A percentile compares a stretch with the other conserved stretches of the same genome.
phyloP scores from a whole-genome alignment of 2,797 vertebrate species.

The Intellagama lesueurii region DNA sequence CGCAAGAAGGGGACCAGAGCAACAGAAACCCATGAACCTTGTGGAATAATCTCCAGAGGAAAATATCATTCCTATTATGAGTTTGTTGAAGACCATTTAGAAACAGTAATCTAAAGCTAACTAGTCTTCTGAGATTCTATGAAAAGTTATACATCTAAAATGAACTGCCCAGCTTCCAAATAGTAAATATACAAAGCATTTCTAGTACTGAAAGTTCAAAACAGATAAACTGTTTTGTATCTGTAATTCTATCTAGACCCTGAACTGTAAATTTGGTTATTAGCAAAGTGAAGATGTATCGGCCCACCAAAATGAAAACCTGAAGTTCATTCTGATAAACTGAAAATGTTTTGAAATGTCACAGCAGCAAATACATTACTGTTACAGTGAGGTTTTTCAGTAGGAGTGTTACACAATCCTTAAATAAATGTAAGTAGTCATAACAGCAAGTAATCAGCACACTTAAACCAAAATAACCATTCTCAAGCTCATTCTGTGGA shows the following conservation, averaged over 20 bases:
- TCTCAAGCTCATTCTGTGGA: conserved; percentile 93
- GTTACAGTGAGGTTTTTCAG: conserved; percentile 92
- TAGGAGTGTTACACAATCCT: conserved; percentile 88
- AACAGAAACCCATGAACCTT: background rate
- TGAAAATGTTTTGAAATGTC: conserved; percentile 83
- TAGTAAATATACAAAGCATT: conserved; percentile 82
- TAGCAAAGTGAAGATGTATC: conserved; percentile 89
- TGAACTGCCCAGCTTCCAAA: conserved; percentile 79
- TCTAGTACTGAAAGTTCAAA: conserved; percentile 82
- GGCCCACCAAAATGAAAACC: conserved; percentile 78
- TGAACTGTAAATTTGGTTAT: conserved; percentile 97
- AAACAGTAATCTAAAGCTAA: conserved; percentile 78
- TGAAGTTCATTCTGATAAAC: conserved; percentile 83
- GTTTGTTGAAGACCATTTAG: conserved; percentile 74
- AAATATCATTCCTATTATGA: conserved; percentile 44
- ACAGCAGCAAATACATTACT: conserved; percentile 93
- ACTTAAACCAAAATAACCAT: conserved; percentile 86
- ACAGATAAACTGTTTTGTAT: conserved; percentile 88
- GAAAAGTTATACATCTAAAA: conserved; percentile 75
- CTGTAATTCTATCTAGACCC: conserved; percentile 87
- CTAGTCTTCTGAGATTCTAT: conserved; percentile 77
- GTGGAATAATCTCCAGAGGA: background rate
- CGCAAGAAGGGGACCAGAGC: background rate
- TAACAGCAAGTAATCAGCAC: conserved; percentile 88
- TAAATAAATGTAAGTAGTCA: conserved; percentile 84